Percentiles rank a stretch among this genome's conserved stretches.
These are phyloP conservation scores for Poecilia wingei DNA, from an alignment of 2,797 vertebrate species.

Conservation along the genomic window DNA sequence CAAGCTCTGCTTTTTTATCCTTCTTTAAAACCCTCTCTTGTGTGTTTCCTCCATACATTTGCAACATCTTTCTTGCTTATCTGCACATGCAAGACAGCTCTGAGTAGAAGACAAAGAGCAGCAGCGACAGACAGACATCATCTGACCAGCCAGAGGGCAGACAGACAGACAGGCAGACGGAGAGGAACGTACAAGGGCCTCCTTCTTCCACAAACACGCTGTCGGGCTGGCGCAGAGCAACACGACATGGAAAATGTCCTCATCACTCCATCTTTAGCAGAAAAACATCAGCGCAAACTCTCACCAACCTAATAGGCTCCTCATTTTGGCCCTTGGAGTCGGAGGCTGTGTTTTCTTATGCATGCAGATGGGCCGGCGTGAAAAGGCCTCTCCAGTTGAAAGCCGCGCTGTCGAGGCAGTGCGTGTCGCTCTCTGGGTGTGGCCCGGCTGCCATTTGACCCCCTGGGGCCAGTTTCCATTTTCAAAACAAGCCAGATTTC, in stretches of 20 bases:
- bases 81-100: conserved; percentile 8
- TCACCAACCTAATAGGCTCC: conserved; percentile 7
- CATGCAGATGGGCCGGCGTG: conserved; percentile 67
- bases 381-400: conserved; percentile 62
- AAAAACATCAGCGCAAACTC: conserved; percentile 30
- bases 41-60: conserved; percentile 25
- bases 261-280: conserved; percentile 53
- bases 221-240: conserved; percentile 42
- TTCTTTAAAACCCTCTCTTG: conserved; percentile 34
- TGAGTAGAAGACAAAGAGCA: conserved; percentile 14
- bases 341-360: conserved; percentile 63
- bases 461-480: conserved; percentile 63
- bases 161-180: conserved; percentile 30
- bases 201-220: conserved; percentile 64
- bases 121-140: conserved; percentile 43
- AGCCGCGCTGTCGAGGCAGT: conserved; percentile 49
- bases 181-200: conserved; percentile 60
- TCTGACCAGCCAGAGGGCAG: conserved; percentile 57
- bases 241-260: conserved; percentile 70
- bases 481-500: conserved; percentile 58
- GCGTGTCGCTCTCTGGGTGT: conserved; percentile 66
- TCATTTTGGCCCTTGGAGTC: conserved; percentile 15
- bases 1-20: conserved; percentile 30
- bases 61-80: conserved; percentile 29
- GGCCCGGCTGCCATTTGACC: conserved; percentile 68